These are phyloP conservation scores for Elaphurus davidianus DNA, from an alignment of 2,113 vertebrate genomes.

Conservation along the genomic window DNA sequence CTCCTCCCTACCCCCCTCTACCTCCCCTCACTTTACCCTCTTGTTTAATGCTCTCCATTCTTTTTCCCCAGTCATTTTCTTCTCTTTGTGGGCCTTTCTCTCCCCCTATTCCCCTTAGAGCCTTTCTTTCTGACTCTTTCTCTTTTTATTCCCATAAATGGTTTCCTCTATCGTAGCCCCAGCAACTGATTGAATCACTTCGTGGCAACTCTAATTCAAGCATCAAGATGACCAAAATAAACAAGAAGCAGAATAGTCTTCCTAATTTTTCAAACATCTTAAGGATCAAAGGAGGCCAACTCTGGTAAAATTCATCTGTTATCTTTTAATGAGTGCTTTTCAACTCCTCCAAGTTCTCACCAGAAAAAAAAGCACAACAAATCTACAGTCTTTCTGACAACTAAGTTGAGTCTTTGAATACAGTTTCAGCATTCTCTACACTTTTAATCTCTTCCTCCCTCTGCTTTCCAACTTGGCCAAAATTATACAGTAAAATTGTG, in stretches of 20 bases:
- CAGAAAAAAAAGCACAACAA: not conserved
- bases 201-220: not conserved
- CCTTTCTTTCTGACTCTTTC: not conserved
- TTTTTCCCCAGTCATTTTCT: not conserved
- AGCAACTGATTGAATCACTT: not conserved
- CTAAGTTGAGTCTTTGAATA: not conserved
- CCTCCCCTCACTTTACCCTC: rapidly evolving
- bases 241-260: not conserved
- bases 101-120: not conserved
- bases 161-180: not conserved
- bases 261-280: constrained; percentile 21
- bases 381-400: not conserved
- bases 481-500: not conserved
- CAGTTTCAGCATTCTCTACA: not conserved
- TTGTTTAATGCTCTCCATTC: not conserved
- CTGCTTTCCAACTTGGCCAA: constrained; percentile 58
- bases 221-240: not conserved
- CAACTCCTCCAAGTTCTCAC: not conserved
- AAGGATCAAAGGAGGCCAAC: not conserved
- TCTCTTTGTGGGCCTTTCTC: not conserved
- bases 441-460: not conserved
- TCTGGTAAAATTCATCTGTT: not conserved
- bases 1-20: not conserved
- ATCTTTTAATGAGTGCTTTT: not conserved
- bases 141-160: not conserved